Percentiles rank a stretch among this genome's conserved stretches.
These are phyloP conservation scores for Nowickia ferox DNA, from an alignment of 2,888 invertebrate genomes.

Conservation along the genomic window DNA sequence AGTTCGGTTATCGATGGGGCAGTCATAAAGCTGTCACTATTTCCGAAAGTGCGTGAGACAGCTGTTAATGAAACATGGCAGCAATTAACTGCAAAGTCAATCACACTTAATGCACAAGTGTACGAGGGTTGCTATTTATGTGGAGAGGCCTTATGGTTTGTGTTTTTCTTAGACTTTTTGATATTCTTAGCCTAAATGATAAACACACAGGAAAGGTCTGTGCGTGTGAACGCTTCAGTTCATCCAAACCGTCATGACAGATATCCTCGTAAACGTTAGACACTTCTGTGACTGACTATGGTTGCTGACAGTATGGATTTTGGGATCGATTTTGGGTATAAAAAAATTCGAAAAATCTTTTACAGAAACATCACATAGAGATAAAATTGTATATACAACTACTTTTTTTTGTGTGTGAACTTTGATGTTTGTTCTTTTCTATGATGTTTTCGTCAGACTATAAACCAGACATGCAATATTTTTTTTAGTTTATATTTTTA, in stretches of 20 bases:
- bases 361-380: no score
- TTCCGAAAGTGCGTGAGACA: neutral
- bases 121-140: neutral
- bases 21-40: neutral
- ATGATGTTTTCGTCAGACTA: slow-evolving; percentile 22
- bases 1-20: neutral
- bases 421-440: slow-evolving; percentile 32
- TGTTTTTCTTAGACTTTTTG: neutral
- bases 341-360: no score
- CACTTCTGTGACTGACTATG: no score
- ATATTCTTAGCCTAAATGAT: no score
- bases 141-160: neutral
- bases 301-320: no score
- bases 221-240: no score
- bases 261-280: no score
- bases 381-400: neutral
- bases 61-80: slow-evolving; percentile 40
- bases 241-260: no score
- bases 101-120: neutral
- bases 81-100: slow-evolving; percentile 34
- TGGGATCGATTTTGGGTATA: no score
- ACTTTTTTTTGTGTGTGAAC: slow-evolving; percentile 1
- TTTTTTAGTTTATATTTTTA: neutral
- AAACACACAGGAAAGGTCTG: no score
- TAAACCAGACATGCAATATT: slow-evolving; percentile 19